These are phyloP conservation scores for Hypanus sabinus DNA, from an alignment of 2,113 vertebrate genomes.

Conservation along the genomic window DNA sequence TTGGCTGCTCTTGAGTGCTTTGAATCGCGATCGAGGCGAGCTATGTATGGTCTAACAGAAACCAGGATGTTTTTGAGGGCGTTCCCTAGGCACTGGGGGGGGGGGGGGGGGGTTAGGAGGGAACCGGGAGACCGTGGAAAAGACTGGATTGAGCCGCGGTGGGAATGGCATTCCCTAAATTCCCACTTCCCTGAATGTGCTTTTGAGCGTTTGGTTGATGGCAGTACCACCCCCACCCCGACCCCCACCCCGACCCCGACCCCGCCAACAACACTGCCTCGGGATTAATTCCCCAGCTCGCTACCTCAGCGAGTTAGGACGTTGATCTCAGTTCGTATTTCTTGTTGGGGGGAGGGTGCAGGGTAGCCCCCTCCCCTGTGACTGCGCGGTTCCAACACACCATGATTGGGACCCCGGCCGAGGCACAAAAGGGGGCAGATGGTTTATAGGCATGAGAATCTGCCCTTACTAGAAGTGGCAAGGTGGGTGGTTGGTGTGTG, in stretches of 20 bases:
- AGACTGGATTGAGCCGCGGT: neutral
- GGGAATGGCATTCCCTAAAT: neutral
- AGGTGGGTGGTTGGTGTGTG: too few species aligned
- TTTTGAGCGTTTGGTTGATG: neutral
- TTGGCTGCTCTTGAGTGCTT: neutral
- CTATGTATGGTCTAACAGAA: neutral
- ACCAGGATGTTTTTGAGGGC: neutral
- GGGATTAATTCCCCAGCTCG: neutral
- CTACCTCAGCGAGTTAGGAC: neutral
- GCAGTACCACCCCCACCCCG: too few species aligned
- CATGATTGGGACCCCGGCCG: neutral
- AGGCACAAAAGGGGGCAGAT: neutral
- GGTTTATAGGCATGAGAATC: neutral
- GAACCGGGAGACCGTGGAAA: too few species aligned
- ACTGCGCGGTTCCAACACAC: neutral
- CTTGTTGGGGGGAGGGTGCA: neutral
- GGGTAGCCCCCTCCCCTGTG: neutral
- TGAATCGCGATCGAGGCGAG: neutral
- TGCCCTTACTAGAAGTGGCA: neutral
- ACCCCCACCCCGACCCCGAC: too few species aligned
- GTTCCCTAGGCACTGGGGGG: too few species aligned
- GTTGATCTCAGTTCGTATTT: neutral
- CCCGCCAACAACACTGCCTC: neutral
- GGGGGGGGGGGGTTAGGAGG: too few species aligned
- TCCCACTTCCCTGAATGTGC: neutral